These are phyloP conservation scores for Brachionus rotundiformis DNA, from an alignment of 1,140 invertebrate species.

Conservation along the genomic window DNA sequence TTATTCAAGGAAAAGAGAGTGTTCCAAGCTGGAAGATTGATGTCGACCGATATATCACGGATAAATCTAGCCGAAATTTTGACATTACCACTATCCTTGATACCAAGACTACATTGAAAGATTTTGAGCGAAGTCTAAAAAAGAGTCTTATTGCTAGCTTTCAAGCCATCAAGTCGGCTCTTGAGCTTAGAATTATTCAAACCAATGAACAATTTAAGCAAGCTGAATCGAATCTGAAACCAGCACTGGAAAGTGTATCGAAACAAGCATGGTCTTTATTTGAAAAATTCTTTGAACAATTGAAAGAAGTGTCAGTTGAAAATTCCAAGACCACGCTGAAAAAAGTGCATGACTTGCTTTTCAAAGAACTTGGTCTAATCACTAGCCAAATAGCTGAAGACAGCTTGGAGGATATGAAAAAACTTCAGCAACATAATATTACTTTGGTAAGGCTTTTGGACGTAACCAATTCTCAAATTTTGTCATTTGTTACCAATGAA, in stretches of 20 bases:
- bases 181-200: neutral
- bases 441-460: neutral
- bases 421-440: neutral
- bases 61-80: neutral
- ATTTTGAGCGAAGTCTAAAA: neutral
- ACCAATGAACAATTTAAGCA: neutral
- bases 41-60: neutral
- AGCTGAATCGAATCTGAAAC: neutral
- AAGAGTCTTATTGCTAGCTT: neutral
- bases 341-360: neutral
- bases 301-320: neutral
- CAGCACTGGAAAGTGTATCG: neutral
- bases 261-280: neutral
- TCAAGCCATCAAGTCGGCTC: neutral
- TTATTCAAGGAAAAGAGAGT: neutral
- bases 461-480: neutral
- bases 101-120: neutral
- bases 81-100: neutral
- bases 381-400: neutral
- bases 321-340: neutral
- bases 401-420: neutral
- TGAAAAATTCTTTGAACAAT: neutral
- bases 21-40: neutral
- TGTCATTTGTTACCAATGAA: constrained; percentile 6
- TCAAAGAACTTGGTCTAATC: neutral